Evolutionary conservation across 2,113 vertebrate species (phyloP).

Genomic region (Pholis gunnellus): DNA sequence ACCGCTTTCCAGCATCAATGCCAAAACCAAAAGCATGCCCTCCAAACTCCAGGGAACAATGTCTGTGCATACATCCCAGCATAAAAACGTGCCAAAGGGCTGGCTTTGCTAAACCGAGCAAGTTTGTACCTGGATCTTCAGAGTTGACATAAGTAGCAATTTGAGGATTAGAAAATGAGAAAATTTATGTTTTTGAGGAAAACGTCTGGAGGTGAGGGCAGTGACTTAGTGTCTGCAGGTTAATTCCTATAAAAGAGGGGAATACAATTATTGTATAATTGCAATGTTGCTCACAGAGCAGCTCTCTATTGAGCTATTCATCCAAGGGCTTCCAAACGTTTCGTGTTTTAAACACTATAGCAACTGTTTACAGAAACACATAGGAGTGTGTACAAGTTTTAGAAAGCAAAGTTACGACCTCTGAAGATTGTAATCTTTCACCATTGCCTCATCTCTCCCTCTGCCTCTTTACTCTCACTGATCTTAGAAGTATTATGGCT

Average conservation of each 20-base stretch:
- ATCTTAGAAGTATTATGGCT: background rate
- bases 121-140: slow-evolving; percentile 63
- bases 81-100: slow-evolving; percentile 44
- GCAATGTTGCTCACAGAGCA: slow-evolving; percentile 29
- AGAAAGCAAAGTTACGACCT: background rate
- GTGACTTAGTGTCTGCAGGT: slow-evolving; percentile 60
- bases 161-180: slow-evolving; percentile 69
- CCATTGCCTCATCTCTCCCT: background rate
- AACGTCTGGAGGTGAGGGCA: slow-evolving; percentile 47
- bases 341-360: slow-evolving; percentile 41
- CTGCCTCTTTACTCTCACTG: background rate
- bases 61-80: slow-evolving; percentile 26
- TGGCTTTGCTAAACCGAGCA: slow-evolving; percentile 47
- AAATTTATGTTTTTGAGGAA: slow-evolving; percentile 63
- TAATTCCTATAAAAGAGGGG: slow-evolving; percentile 47
- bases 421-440: background rate
- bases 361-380: slow-evolving; percentile 23
- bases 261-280: slow-evolving; percentile 58
- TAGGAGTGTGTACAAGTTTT: background rate
- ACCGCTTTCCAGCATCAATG: slow-evolving; percentile 7
- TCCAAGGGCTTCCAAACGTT: slow-evolving; percentile 33
- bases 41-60: slow-evolving; percentile 19
- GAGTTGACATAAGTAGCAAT: slow-evolving; percentile 62
- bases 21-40: slow-evolving; percentile 12
- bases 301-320: slow-evolving; percentile 36